Percentiles rank a stretch among this genome's conserved stretches.
Evolutionary conservation across 2,113 vertebrate species (phyloP).

Genomic region (Rafetus swinhoei): DNA sequence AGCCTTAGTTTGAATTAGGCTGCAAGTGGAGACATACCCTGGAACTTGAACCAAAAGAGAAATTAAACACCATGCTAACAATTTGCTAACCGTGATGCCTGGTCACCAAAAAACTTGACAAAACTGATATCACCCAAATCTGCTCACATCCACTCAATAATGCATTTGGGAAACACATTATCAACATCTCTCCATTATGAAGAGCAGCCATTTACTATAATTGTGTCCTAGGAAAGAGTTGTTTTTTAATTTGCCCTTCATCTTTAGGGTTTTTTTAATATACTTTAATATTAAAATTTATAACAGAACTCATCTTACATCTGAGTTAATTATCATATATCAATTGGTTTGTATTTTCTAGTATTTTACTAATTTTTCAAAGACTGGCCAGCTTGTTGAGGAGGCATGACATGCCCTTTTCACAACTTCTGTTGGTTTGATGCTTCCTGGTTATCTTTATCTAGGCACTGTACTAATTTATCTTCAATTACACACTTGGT

Average conservation of each 20-base stretch:
- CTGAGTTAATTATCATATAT: not conserved
- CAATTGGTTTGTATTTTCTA: not conserved
- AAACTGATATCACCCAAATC: not conserved
- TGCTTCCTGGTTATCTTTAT: not conserved
- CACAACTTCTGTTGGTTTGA: not conserved
- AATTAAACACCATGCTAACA: not conserved
- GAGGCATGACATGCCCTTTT: not conserved
- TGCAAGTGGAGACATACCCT: too few species aligned
- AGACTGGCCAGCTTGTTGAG: not conserved
- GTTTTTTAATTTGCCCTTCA: not conserved
- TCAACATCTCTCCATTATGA: not conserved
- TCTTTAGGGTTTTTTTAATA: not conserved
- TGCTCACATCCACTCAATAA: not conserved
- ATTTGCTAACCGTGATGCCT: not conserved
- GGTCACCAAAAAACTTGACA: not conserved
- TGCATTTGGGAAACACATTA: not conserved
- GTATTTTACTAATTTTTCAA: not conserved
- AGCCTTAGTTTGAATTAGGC: too few species aligned
- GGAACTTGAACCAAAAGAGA: not conserved
- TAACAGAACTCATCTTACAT: not conserved
- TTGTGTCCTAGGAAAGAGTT: not conserved
- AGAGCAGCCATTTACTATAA: not conserved
- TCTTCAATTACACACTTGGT: not conserved
- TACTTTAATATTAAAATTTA: too few species aligned
- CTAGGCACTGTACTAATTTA: not conserved